phyloP scores from a whole-genome alignment of 1,140 invertebrate species.

The Drosophila parabipectinata region DNA sequence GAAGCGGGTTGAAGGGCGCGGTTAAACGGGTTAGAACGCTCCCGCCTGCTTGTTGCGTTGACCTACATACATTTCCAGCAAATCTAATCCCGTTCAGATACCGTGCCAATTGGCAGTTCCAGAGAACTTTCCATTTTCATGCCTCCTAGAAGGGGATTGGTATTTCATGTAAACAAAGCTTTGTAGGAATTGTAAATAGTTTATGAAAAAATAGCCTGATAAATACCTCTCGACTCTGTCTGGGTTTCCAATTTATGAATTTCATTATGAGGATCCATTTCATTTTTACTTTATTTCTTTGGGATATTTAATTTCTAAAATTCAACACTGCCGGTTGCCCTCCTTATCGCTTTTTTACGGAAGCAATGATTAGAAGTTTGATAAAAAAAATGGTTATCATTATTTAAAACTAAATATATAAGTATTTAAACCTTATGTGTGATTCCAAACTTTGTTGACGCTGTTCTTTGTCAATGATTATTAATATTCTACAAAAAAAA shows the following conservation, averaged over 20 bases:
- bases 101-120: conserved; percentile 34
- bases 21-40: conserved; percentile 29
- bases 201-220: background rate
- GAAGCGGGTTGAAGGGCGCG: conserved; percentile 63
- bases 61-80: conserved; percentile 61
- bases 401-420: background rate
- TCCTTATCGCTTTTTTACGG: background rate
- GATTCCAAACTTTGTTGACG: background rate
- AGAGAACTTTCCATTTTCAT: conserved; percentile 9
- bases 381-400: background rate
- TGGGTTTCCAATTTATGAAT: background rate
- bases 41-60: conserved; percentile 45
- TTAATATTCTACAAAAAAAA: too few relatives aligned
- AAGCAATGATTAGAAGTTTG: background rate
- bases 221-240: background rate
- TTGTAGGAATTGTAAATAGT: background rate
- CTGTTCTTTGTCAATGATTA: background rate
- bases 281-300: background rate
- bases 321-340: background rate
- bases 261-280: background rate
- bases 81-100: conserved; percentile 14
- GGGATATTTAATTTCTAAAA: background rate
- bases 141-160: background rate
- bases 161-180: conserved; percentile 1
- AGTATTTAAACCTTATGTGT: background rate